A percentile compares a stretch with the other conserved stretches of the same genome.
Conservation (phyloP, 1,140 invertebrate genomes). For the Aleiodes sp. region DNA sequence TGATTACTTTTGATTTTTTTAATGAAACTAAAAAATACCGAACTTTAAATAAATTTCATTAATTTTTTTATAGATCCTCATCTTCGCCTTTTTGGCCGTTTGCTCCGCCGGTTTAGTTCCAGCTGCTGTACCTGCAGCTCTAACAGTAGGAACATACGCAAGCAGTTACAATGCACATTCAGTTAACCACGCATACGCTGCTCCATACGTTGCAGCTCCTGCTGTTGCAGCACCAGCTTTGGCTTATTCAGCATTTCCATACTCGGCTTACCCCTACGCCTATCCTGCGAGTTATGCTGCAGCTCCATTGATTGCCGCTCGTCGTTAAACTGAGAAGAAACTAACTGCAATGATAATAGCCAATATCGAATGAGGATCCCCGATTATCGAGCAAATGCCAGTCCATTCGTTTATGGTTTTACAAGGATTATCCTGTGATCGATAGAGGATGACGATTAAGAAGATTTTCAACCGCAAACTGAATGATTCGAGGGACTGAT, state of each 20-base stretch:
- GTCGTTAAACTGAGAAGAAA: constrained; percentile 39
- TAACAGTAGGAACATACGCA: constrained; percentile 70
- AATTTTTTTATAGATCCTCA: constrained; percentile 61
- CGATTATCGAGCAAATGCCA: not conserved
- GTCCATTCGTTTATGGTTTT: constrained; percentile 18
- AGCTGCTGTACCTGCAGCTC: constrained; percentile 66
- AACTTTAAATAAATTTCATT: too few species aligned
- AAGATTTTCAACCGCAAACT: not conserved
- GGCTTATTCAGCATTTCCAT: constrained; percentile 43
- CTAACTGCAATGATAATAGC: not conserved
- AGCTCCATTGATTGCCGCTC: constrained; percentile 43
- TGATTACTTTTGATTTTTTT: not conserved
- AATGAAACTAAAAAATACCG: too few species aligned
- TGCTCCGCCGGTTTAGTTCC: constrained; percentile 60
- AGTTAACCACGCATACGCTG: constrained; percentile 71
- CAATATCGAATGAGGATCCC: not conserved
- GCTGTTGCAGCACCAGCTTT: constrained; percentile 56
- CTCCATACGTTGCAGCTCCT: constrained; percentile 65
- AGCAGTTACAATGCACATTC: constrained; percentile 72
- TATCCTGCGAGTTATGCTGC: constrained; percentile 46
- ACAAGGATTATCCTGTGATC: constrained; percentile 16
- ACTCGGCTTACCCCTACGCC: constrained; percentile 40
- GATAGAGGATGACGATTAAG: constrained; percentile 22
- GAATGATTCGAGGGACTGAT: constrained; percentile 28
- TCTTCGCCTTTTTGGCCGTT: constrained; percentile 61